Evolutionary conservation across 2,888 invertebrate genomes (phyloP).

Genomic region (Unio pictorum): DNA sequence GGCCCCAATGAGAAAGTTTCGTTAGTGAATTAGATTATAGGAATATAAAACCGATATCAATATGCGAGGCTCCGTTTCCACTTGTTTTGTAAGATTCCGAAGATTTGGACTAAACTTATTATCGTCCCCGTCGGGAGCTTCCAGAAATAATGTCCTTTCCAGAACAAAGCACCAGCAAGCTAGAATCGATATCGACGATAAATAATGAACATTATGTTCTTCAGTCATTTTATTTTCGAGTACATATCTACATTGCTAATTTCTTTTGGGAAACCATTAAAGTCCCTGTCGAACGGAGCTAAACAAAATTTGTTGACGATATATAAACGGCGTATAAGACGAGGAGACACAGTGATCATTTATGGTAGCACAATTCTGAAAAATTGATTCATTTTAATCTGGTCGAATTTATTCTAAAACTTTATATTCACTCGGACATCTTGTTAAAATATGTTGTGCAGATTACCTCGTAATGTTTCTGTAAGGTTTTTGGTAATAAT

Average conservation of each 20-base stretch:
- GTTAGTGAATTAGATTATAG: constrained; percentile 43
- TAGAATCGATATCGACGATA: constrained; percentile 11
- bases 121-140: constrained; percentile 22
- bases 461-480: background rate
- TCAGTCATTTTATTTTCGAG: constrained; percentile 6
- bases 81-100: constrained; percentile 33
- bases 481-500: background rate
- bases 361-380: too few species aligned
- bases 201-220: constrained; percentile 12
- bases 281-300: too few species aligned
- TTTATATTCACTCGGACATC: too few species aligned
- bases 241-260: background rate
- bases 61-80: constrained; percentile 42
- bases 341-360: too few species aligned
- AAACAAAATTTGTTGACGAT: too few species aligned
- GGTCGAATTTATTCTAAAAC: too few species aligned
- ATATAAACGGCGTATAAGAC: too few species aligned
- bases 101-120: constrained; percentile 25
- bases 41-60: constrained; percentile 57
- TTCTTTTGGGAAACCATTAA: too few species aligned
- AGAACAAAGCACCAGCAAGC: too few species aligned
- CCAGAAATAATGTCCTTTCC: too few species aligned
- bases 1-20: constrained; percentile 32
- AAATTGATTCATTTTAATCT: too few species aligned
- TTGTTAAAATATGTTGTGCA: background rate